Percentiles rank a stretch among this genome's conserved stretches.
phyloP scores from a whole-genome alignment of 1,140 invertebrate genomes.

The Drosophila jambulina region DNA sequence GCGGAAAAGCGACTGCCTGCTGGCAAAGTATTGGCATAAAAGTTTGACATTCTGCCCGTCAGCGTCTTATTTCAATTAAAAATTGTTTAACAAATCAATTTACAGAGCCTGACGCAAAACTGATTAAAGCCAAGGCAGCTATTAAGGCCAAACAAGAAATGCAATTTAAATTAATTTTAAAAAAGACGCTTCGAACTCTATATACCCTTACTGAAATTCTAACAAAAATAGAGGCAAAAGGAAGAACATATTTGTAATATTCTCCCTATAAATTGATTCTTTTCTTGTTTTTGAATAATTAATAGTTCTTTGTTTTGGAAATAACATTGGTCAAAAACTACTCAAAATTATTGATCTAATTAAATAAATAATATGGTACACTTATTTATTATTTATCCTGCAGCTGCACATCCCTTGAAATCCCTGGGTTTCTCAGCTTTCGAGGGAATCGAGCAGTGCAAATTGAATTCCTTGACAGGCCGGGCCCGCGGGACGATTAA shows the following conservation, averaged over 20 bases:
- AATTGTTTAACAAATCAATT: slow-evolving; percentile 82
- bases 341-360: neutral
- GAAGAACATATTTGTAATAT: neutral
- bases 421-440: slow-evolving; percentile 4
- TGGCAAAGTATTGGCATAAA: slow-evolving; percentile 42
- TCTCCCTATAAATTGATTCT: neutral
- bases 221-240: neutral
- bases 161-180: slow-evolving; percentile 51
- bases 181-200: neutral
- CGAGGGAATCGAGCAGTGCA: slow-evolving; percentile 36
- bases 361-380: neutral
- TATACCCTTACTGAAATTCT: slow-evolving; percentile 10
- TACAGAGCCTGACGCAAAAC: slow-evolving; percentile 49
- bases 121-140: slow-evolving; percentile 56
- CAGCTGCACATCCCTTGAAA: neutral
- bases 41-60: slow-evolving; percentile 66
- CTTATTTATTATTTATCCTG: neutral
- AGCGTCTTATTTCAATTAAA: slow-evolving; percentile 77
- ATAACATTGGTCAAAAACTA: fast-evolving
- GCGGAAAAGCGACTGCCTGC: slow-evolving; percentile 35
- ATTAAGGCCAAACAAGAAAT: slow-evolving; percentile 43
- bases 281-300: neutral
- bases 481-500: slow-evolving; percentile 61
- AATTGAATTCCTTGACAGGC: slow-evolving; percentile 65
- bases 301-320: neutral